Evolutionary conservation across 2,797 vertebrate genomes (phyloP).

Genomic region (Acridotheres tristis): DNA sequence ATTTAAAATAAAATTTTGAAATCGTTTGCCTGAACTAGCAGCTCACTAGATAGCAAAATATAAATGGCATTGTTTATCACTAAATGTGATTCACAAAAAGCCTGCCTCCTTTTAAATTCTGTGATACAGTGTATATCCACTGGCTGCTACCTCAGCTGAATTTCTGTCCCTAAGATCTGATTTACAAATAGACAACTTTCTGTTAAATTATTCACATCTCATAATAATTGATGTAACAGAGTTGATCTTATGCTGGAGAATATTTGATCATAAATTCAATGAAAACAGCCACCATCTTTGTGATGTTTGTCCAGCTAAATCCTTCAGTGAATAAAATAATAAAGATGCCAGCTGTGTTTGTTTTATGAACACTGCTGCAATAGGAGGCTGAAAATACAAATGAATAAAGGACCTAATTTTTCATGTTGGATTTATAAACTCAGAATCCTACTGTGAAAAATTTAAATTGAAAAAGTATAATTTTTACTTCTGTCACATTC

Average conservation of each 20-base stretch:
- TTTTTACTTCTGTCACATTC: not conserved
- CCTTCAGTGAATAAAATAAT: slow-evolving; percentile 74
- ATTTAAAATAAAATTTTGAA: slow-evolving; percentile 9
- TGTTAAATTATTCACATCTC: slow-evolving; percentile 81
- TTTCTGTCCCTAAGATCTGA: slow-evolving; percentile 59
- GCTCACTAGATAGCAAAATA: not conserved
- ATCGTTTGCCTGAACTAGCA: not conserved
- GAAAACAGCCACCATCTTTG: slow-evolving; percentile 75
- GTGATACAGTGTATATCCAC: not conserved
- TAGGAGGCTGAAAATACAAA: slow-evolving; percentile 48
- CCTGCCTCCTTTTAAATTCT: not conserved
- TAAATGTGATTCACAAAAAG: not conserved
- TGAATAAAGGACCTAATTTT: slow-evolving; percentile 33
- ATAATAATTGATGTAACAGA: slow-evolving; percentile 76
- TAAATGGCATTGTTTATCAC: not conserved
- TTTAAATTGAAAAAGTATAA: not conserved
- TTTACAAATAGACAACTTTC: slow-evolving; percentile 73
- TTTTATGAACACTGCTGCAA: slow-evolving; percentile 34
- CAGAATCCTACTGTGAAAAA: not conserved
- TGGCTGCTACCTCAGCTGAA: slow-evolving; percentile 39
- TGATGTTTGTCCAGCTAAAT: slow-evolving; percentile 82
- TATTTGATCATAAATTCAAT: slow-evolving; percentile 82
- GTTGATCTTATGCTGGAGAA: slow-evolving; percentile 63
- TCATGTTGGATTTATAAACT: slow-evolving; percentile 11
- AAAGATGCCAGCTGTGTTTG: slow-evolving; percentile 69